Conservation (phyloP, 1,140 invertebrate species). For the Drosophila orena region DNA sequence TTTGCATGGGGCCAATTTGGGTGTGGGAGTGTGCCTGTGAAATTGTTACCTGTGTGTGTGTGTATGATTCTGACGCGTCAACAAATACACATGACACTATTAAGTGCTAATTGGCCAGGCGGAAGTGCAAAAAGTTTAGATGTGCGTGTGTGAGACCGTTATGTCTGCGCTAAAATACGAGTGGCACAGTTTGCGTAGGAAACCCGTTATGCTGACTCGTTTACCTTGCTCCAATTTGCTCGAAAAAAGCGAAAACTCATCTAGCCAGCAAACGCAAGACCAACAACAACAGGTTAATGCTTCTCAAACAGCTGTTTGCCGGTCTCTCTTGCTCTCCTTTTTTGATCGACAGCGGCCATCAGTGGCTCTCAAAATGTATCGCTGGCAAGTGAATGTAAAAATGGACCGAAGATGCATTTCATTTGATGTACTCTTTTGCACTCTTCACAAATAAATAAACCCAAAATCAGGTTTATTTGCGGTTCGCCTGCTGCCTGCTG, state of each 20-base stretch:
- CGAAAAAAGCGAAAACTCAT: slow-evolving; percentile 66
- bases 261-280: slow-evolving; percentile 28
- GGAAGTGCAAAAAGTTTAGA: slow-evolving; percentile 24
- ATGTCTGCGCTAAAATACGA: neutral
- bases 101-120: slow-evolving; percentile 23
- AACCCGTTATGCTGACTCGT: slow-evolving; percentile 51
- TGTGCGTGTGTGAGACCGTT: neutral
- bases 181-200: slow-evolving; percentile 26
- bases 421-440: slow-evolving; percentile 9
- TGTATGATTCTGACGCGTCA: slow-evolving; percentile 35
- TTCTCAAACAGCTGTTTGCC: slow-evolving; percentile 29
- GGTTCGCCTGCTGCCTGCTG: neutral
- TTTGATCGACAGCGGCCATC: slow-evolving; percentile 36
- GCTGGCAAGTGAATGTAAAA: slow-evolving; percentile 29
- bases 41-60: slow-evolving; percentile 13
- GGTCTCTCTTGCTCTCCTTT: slow-evolving; percentile 6
- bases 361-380: slow-evolving; percentile 35
- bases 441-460: slow-evolving; percentile 15
- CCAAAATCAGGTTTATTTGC: slow-evolving; percentile 63
- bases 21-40: slow-evolving; percentile 45
- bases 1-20: slow-evolving; percentile 23
- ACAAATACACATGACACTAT: slow-evolving; percentile 23
- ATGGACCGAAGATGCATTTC: slow-evolving; percentile 48
- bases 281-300: slow-evolving; percentile 42
- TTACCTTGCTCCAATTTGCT: slow-evolving; percentile 66